Evolutionary conservation across 2,113 vertebrate species (phyloP).

Genomic region (Mormoops blainvillei): DNA sequence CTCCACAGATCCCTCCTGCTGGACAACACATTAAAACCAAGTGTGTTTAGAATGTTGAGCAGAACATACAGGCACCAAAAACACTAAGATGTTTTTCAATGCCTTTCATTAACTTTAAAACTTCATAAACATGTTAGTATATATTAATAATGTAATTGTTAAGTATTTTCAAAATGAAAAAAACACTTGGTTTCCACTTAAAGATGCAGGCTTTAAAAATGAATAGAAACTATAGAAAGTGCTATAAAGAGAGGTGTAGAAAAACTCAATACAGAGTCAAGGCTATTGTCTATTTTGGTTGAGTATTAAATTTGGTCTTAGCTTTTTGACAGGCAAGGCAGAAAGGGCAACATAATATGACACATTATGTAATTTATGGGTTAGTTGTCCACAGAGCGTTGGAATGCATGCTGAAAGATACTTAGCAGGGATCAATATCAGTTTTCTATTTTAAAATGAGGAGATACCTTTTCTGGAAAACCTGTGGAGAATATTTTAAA

Average conservation of each 20-base stretch:
- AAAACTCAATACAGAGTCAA: neutral
- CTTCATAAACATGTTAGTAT: neutral
- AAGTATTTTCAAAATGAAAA: neutral
- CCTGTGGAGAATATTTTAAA: neutral
- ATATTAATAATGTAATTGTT: neutral
- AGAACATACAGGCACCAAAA: neutral
- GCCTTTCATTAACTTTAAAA: neutral
- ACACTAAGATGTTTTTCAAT: neutral
- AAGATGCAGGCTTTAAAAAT: neutral
- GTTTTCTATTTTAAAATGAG: neutral
- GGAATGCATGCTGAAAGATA: neutral
- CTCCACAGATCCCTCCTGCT: neutral
- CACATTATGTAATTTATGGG: neutral
- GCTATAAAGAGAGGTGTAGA: neutral
- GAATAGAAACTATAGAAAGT: neutral
- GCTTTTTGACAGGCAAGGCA: neutral
- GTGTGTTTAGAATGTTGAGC: neutral
- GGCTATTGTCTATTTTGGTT: neutral
- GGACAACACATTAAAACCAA: neutral
- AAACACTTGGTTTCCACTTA: neutral
- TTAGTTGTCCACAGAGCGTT: neutral
- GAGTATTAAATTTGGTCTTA: neutral
- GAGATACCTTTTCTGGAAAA: conserved; percentile 10
- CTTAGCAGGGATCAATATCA: neutral
- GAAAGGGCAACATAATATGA: neutral